Evolutionary conservation across 2,888 invertebrate genomes (phyloP).

Genomic region (Megastigmus dorsalis): DNA sequence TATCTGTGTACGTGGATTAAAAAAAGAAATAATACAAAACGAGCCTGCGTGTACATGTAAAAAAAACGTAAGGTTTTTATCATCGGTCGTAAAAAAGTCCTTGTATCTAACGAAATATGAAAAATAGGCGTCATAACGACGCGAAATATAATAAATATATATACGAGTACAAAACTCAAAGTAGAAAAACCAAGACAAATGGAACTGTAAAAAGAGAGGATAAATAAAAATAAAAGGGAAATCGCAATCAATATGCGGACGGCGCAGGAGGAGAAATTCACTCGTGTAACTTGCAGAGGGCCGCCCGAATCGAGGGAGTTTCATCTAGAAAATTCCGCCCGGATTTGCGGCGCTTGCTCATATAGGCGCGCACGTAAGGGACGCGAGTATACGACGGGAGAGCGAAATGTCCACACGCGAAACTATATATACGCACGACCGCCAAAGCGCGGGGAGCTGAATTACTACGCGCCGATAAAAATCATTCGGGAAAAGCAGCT

Average conservation of each 20-base stretch:
- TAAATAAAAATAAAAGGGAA: slow-evolving; percentile 14
- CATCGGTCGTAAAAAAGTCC: neutral
- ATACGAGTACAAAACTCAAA: neutral
- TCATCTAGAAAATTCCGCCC: slow-evolving; percentile 40
- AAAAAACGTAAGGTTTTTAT: neutral
- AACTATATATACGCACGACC: slow-evolving; percentile 19
- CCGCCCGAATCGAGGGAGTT: slow-evolving; percentile 38
- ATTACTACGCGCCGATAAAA: neutral
- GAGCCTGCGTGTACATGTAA: neutral
- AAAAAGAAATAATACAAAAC: no score
- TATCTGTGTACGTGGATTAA: no score
- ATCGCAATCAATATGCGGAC: slow-evolving; percentile 28
- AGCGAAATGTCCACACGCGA: neutral
- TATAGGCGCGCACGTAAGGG: slow-evolving; percentile 6
- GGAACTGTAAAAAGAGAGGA: neutral
- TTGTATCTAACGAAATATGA: no score
- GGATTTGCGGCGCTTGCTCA: no score
- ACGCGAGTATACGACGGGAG: neutral
- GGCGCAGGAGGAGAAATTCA: slow-evolving; percentile 12
- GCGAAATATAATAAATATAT: no score
- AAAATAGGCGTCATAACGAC: no score
- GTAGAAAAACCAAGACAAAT: neutral
- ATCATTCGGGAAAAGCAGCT: neutral
- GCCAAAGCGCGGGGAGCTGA: neutral
- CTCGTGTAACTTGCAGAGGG: slow-evolving; percentile 25